Evolutionary conservation across 2,797 vertebrate genomes (phyloP), one percentile per base, ranked within the genome.

Genomic region (Manis crassicaudata): DNA sequence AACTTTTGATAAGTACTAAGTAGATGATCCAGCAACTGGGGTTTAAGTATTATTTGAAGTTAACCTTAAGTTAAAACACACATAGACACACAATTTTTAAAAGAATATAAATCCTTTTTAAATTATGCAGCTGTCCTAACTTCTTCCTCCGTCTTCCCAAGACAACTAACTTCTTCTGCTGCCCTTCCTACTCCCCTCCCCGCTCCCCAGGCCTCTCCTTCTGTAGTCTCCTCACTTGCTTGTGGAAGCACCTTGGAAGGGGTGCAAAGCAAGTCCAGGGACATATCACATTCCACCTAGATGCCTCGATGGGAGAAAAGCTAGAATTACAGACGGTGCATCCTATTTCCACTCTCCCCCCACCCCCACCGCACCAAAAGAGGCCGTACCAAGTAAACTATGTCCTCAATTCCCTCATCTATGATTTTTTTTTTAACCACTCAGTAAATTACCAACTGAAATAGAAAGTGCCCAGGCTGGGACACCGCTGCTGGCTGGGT

Each of bases 361-460:
- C 7, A 13, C 29, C 52, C 25, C 32, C 17, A 16, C 17, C 9
- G 37, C 17, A 43, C 17, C 9, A 58, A 67, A 60, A 73, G 37
- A 87, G 58, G 56, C 75, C 70, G 32, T 35, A 40, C n/a, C 60
- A 76, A 89, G 65, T 80, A 27, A 90, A 65, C 37, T 52, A 18
- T 32, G 46, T 50, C 40, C 62, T 94, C 50, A 50, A 25, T 85
- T 82, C 67, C 81, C 72, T 85, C n/a, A 35, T 76, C 90, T 73
- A 83, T 89, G 68, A 77, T n/a, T 62, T 37, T 65, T n/a, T 46
- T 90, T 60, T 62, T 37, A 2, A 65, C 62, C 84, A 58, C 58
- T n/a, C 54, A 90, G 68, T 83, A 93, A 46, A 92, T 88, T 82
- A 92, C 76, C 85, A 79, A 77, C 81, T 52, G 72, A 73, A 92